phyloP scores from a whole-genome alignment of 2,113 vertebrate genomes.

The Ptyas mucosa region DNA sequence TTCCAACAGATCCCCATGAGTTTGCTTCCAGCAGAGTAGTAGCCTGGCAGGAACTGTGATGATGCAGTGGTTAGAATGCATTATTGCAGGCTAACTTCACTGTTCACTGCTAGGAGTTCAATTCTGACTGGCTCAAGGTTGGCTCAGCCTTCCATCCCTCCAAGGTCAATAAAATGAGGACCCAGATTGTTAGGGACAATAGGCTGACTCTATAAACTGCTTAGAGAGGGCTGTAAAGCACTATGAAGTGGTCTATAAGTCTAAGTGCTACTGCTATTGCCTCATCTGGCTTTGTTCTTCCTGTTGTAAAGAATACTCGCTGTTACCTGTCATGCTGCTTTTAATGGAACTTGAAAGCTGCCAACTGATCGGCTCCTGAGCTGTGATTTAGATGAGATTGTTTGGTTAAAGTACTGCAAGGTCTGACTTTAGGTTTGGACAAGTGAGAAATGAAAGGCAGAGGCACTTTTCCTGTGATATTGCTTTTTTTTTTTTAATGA shows the following conservation, averaged over 20 bases:
- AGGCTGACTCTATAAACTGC: not conserved
- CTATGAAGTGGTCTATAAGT: not conserved
- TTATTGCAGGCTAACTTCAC: not conserved
- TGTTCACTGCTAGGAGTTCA: not conserved
- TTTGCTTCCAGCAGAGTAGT: conserved; percentile 35
- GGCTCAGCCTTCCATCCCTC: not conserved
- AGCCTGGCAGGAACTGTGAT: not conserved
- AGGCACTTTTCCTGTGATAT: not conserved
- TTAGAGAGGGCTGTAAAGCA: not conserved
- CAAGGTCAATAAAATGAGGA: not conserved
- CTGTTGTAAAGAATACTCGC: not conserved
- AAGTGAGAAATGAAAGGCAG: not conserved
- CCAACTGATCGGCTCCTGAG: conserved; percentile 25
- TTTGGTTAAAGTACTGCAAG: not conserved
- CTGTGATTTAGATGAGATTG: conserved; percentile 35
- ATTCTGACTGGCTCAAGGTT: not conserved
- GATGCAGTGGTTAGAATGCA: not conserved
- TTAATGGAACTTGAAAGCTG: conserved; percentile 35
- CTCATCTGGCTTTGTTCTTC: not conserved
- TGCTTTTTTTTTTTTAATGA: not conserved
- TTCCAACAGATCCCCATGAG: conserved; percentile 39
- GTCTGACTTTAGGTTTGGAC: conserved; percentile 29
- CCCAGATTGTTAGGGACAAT: not conserved
- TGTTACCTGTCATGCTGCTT: conserved; percentile 31
- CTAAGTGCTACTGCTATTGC: not conserved